A percentile compares a stretch with the other conserved stretches of the same genome.
Conservation (phyloP, 1,140 invertebrate genomes). For the Zaprionus kolodkinae region DNA sequence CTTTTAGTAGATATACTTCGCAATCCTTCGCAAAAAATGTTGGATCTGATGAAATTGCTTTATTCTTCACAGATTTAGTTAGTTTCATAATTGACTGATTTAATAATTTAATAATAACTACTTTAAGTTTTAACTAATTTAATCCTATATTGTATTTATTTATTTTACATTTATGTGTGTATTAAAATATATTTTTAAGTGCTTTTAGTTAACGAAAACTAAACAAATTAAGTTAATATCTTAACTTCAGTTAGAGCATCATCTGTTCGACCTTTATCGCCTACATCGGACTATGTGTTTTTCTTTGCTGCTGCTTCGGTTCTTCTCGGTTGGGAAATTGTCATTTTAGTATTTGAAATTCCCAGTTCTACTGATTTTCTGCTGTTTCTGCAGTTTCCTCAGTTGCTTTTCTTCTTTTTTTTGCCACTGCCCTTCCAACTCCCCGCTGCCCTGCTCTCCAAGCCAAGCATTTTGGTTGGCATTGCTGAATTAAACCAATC, state of each 20-base stretch:
- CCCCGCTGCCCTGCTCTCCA: conserved; percentile 12
- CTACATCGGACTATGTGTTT: conserved; percentile 47
- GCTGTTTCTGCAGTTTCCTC: conserved; percentile 73
- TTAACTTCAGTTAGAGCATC: conserved; percentile 36
- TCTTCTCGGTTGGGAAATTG: conserved; percentile 70
- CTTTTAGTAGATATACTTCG: too few relatives aligned
- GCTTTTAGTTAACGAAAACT: too few relatives aligned
- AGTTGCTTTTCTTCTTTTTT: conserved; percentile 34
- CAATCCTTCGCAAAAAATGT: too few relatives aligned
- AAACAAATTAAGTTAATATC: too few relatives aligned
- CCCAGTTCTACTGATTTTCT: conserved; percentile 75
- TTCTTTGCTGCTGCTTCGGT: conserved; percentile 57
- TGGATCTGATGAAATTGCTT: too few relatives aligned
- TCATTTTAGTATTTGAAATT: conserved; percentile 77
- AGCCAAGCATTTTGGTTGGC: conserved; percentile 74
- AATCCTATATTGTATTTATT: too few relatives aligned
- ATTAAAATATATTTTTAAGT: too few relatives aligned
- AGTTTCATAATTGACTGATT: too few relatives aligned
- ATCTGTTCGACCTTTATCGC: background rate
- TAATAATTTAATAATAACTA: too few relatives aligned
- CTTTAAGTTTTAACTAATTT: too few relatives aligned
- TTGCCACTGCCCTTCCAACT: background rate
- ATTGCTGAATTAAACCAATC: conserved; percentile 83
- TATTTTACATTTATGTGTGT: too few relatives aligned
- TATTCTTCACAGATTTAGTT: too few relatives aligned